Evolutionary conservation across 2,888 invertebrate species (phyloP), one percentile per base, ranked within the genome.

Genomic region (Campoplex nolae): DNA sequence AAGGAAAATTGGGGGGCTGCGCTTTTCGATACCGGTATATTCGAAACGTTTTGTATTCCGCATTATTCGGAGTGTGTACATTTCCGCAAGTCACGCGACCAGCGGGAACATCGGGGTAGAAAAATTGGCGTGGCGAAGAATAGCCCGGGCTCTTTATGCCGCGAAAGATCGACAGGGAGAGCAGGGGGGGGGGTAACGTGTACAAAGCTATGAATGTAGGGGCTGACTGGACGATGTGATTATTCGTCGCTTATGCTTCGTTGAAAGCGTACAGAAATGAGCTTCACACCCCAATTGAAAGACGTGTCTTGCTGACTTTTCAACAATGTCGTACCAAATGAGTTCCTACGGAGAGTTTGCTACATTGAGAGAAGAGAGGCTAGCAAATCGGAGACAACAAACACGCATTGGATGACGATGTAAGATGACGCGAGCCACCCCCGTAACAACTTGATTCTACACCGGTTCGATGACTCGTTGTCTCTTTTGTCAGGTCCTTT

Each of bases 21-120:
- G n/a, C 23, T 8, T 38, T 67, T 67, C 35, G 67, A 51, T 68
- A 32, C 32, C 32, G 32, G 32, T 62, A 23, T 62, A 23, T 54
- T 38, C 51, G 38, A 78, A 11, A 78, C 45, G 6, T 48, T 23
- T 23, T 79, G 70, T 56, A 9, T 70, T 58, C 58, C 6, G 23
- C 23, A 45, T 79, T 45, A 28, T 56, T 45, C 56, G 32, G 70
- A 58, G 32, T 67, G 68, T n/a, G 88, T 86, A 71, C 71, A 88
- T 90, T 91, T 91, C 90, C 91, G 89, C 90, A 89, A 90, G 91
- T 91, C 90, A 89, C 90, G 90, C 88, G 89, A 87, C 89, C 86
- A 76, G 73, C 83, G 62, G 73, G 78, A 84, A 84, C 83, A 71
- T 71, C 75, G 67, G 56, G 77, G 74, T 62, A 77, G 45, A 51